These are phyloP conservation scores for Spilarctia lutea DNA, from an alignment of 2,888 invertebrate species.

Conservation along the genomic window DNA sequence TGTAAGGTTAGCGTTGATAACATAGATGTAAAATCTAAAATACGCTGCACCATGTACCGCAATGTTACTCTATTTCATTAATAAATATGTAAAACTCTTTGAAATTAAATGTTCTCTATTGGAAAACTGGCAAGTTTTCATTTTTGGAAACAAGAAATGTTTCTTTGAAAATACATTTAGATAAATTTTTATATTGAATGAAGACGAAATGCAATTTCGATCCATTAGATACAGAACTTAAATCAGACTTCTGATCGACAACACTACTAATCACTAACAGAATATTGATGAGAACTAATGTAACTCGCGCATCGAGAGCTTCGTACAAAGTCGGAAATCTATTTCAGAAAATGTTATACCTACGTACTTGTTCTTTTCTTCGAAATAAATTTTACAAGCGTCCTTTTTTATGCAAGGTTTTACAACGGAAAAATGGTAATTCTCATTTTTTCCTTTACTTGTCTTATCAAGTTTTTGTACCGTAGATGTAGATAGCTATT, in stretches of 20 bases:
- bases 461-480: too few species aligned
- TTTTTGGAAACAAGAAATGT: neutral
- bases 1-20: neutral
- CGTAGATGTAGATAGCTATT: neutral
- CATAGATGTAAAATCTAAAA: neutral
- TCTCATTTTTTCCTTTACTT: too few species aligned
- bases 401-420: too few species aligned
- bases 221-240: neutral
- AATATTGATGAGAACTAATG: neutral
- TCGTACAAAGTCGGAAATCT: too few species aligned
- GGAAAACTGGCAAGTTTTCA: neutral
- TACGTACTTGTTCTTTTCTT: too few species aligned
- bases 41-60: neutral
- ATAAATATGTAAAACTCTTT: neutral
- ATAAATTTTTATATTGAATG: neutral
- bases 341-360: too few species aligned
- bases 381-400: too few species aligned
- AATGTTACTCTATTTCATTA: neutral
- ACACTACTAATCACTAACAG: neutral
- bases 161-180: neutral
- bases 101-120: neutral
- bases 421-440: too few species aligned
- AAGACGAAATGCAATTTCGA: neutral
- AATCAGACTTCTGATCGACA: neutral
- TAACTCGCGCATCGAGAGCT: too few species aligned